Evolutionary conservation across 2,113 vertebrate species (phyloP).

Genomic region (Osmerus eperlanus): DNA sequence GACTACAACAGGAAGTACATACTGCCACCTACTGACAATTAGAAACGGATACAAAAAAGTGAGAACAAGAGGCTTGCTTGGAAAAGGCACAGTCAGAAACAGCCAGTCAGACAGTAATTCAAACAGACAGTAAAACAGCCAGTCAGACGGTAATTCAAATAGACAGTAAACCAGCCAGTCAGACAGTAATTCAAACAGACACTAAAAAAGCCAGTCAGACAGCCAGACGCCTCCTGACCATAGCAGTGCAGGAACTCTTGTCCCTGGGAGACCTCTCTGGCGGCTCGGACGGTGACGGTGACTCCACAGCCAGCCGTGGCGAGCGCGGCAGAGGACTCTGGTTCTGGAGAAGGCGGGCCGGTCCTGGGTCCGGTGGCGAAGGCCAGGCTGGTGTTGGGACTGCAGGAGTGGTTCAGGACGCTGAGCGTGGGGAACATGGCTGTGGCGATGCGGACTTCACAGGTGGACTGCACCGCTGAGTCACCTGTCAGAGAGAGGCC

Average conservation of each 20-base stretch:
- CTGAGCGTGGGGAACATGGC: slow-evolving; percentile 88
- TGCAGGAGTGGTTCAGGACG: slow-evolving; percentile 92
- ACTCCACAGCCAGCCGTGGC: slow-evolving; percentile 19
- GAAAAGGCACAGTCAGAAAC: too few species aligned
- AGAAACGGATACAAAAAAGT: too few species aligned
- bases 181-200: neutral
- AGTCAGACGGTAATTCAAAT: neutral
- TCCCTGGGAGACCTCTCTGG: slow-evolving; percentile 70
- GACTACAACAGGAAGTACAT: too few species aligned
- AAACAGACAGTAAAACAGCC: neutral
- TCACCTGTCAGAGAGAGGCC: slow-evolving; percentile 51
- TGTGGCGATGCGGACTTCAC: slow-evolving; percentile 82
- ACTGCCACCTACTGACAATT: too few species aligned
- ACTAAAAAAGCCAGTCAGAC: neutral
- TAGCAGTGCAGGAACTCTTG: slow-evolving; percentile 94
- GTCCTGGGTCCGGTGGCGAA: slow-evolving; percentile 67
- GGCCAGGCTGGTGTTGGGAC: slow-evolving; percentile 83
- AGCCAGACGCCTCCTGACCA: slow-evolving; percentile 66
- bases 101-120: neutral
- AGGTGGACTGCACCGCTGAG: slow-evolving; percentile 65
- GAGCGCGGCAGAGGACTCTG: neutral
- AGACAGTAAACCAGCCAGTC: neutral
- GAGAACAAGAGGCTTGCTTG: too few species aligned
- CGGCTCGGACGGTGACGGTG: slow-evolving; percentile 73
- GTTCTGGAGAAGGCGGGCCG: slow-evolving; percentile 46